Evolutionary conservation across 2,888 invertebrate genomes (phyloP), one percentile per base, ranked within the genome.

Genomic region (Sesia apiformis): DNA sequence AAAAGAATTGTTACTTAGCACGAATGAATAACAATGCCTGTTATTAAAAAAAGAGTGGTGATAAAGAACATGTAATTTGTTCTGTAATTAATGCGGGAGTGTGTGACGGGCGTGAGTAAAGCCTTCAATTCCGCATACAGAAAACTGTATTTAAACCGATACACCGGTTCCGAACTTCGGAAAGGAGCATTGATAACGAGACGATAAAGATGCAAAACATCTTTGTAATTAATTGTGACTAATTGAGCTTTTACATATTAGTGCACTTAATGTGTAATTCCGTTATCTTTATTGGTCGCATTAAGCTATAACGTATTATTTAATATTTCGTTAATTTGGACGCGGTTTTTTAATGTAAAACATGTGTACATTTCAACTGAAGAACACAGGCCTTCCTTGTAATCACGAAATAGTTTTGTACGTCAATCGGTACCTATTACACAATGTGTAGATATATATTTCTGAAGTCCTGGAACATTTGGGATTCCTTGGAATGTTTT

Each of bases 51-150:
- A 80, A 76, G 77, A 75, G 74, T 71, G 78, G 80, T 80, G 82
- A 85, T 87, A 84, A 84, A 81, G 74, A 86, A 86, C 77, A 70
- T 86, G 74, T 81, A 87, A 87, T 87, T 87, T 85, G 78, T 78
- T 68, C 66, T 62, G 69, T 84, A 86, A 85, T 86, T 78, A 84
- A 76, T 78, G 77, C 78, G 76, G 69, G 69, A 70, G 76, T 72
- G 78, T 82, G 84, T 82, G 85, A 83, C 81, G 84, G 75, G 76
- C 84, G 83, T 84, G 82, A 77, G 81, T 76, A 78, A 75, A 77
- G 83, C 82, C 80, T 81, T 78, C 75, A 75, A 77, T 79, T 81
- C 80, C 80, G 82, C 81, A 83, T 79, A 75, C 40, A 71, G 77
- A 74, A 70, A 76, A 74, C 74, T 70, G 70, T 73, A 70, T 74